Conservation (phyloP, 37 sponge, comb jelly and placozoan species). For the Lycopodina hypogea region DNA sequence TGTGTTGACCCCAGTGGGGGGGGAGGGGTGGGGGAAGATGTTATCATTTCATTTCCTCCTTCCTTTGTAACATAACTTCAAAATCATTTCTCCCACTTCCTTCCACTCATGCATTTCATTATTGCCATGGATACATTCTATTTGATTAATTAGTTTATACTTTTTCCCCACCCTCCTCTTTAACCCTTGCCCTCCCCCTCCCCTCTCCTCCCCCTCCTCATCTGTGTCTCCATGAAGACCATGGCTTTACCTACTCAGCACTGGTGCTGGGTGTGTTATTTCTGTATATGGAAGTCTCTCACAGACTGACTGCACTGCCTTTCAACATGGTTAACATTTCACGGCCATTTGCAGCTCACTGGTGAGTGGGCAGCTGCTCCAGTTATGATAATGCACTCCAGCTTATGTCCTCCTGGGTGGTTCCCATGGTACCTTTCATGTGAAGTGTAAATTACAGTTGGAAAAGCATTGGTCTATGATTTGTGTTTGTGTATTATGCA, state of each 20-base stretch:
- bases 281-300: slow-evolving; percentile 50
- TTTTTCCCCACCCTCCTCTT: slow-evolving; percentile 21
- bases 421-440: too few relatives aligned
- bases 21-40: too few relatives aligned
- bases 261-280: slow-evolving; percentile 47
- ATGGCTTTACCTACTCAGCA: slow-evolving; percentile 24
- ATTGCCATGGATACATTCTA: too few relatives aligned
- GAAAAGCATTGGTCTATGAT: too few relatives aligned
- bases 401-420: too few relatives aligned
- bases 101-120: too few relatives aligned
- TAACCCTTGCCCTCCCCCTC: slow-evolving; percentile 21
- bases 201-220: slow-evolving; percentile 1
- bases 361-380: slow-evolving; percentile 29
- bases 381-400: neutral
- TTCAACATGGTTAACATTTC: slow-evolving; percentile 30
- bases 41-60: too few relatives aligned
- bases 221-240: slow-evolving; percentile 4
- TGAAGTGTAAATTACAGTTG: too few relatives aligned
- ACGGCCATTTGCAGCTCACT: slow-evolving; percentile 68
- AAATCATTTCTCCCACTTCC: too few relatives aligned
- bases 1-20: neutral
- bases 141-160: too few relatives aligned
- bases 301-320: slow-evolving; percentile 11
- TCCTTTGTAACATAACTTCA: too few relatives aligned
- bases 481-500: too few relatives aligned